Base-by-base conservation (phyloP, 2,888 invertebrate species). In the Carabus problematicus region DNA sequence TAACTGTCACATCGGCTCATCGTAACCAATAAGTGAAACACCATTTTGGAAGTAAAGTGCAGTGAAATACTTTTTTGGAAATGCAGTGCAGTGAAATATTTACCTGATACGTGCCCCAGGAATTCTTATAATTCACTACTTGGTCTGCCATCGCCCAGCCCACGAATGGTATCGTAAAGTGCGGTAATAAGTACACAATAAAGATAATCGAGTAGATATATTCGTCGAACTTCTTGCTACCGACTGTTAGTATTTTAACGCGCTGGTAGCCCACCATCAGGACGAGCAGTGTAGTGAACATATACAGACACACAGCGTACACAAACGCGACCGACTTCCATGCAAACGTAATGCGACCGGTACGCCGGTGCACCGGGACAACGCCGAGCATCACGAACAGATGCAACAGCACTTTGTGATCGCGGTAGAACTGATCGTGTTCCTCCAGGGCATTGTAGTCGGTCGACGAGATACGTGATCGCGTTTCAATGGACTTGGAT, bases 111-210 rank as follows among this genome's bases (percentile, higher is more conserved):
- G 84, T 84, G 16, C 86, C 88, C 89, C 89, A 90, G 72, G 85
- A 87, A 55, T 89, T 88, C 80, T 89, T 90, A 77, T 90, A 89
- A 72, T 87, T 85, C 68, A 89, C 89, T 4, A 89, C 89, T 78
- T 89, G 87, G 52, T 84, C 83, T 0, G 89, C 90, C 19, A 89
- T 89, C 0, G 89, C 88, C 89, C 89, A 89, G 0, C 89, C 89
- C 11, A 89, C 88, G 75, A 87, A 89, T 0, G 89, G 89, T 54
- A 89, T 88, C 87, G 88, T 89, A 79, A 90, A 90, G 76, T 89
- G 89, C 0, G 90, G 90, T 8, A 89, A 84, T 56, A 90, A 82
- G 75, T 88, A 89, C 9, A 89, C 84, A 0, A 90, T 84, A 75
- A 89, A 90, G 14, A 90, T 82, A 64, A 89, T 85, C 0, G 89